Conservation (phyloP, 37 sponge, comb jelly and placozoan genomes). For the Spongia lamella region DNA sequence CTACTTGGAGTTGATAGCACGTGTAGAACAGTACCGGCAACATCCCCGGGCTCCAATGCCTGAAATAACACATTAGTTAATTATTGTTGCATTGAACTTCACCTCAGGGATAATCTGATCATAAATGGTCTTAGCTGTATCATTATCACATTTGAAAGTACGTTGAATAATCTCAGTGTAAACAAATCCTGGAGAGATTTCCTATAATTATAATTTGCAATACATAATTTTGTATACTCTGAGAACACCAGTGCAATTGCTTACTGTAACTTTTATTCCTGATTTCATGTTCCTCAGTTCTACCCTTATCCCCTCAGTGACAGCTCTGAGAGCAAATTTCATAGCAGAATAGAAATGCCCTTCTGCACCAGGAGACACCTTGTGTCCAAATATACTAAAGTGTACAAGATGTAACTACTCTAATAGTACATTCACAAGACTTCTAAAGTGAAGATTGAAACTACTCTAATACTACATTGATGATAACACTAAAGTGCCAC, state of each 20-base stretch:
- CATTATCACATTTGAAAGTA: background rate
- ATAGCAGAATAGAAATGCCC: conserved; percentile 31
- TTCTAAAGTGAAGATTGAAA: too few relatives aligned
- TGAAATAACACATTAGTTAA: background rate
- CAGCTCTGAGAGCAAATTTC: conserved; percentile 50
- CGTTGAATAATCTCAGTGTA: conserved; percentile 39
- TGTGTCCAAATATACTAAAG: too few relatives aligned
- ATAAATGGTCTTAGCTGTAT: background rate
- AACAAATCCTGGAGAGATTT: conserved; percentile 51
- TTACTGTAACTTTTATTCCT: conserved; percentile 26
- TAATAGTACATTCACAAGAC: too few relatives aligned
- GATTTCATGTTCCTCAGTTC: conserved; percentile 47
- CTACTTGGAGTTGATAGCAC: conserved; percentile 28
- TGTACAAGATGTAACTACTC: too few relatives aligned
- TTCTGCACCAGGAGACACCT: too few relatives aligned
- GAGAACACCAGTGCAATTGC: conserved; percentile 1
- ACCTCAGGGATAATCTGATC: too few relatives aligned
- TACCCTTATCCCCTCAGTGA: conserved; percentile 40
- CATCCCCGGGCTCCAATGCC: conserved; percentile 26
- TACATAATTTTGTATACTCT: background rate
- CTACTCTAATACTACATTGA: too few relatives aligned
- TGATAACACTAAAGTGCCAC: too few relatives aligned
- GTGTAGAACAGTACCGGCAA: conserved; percentile 26
- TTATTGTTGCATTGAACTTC: background rate
- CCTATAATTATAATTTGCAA: background rate